A percentile compares a stretch with the other conserved stretches of the same genome.
Conservation (phyloP, 1,140 invertebrate species). For the Phortica variegata region DNA sequence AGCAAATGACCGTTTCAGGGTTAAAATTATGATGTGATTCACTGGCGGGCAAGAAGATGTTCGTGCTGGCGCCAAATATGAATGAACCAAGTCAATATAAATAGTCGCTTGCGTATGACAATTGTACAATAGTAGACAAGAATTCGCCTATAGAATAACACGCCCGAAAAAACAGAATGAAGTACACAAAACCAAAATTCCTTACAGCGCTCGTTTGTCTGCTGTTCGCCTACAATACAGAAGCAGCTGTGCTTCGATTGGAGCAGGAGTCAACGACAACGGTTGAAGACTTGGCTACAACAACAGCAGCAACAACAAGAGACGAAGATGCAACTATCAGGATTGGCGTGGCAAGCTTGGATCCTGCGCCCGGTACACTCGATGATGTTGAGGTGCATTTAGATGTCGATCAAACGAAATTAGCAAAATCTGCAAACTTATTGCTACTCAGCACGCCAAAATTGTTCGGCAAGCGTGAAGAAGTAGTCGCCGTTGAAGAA, state of each 20-base stretch:
- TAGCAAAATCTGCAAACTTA: conserved; percentile 31
- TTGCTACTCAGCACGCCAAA: conserved; percentile 42
- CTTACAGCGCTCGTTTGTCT: too few relatives aligned
- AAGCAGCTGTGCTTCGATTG: conserved; percentile 23
- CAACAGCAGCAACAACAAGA: background rate
- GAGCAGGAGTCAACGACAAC: conserved; percentile 21
- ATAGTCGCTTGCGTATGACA: too few relatives aligned
- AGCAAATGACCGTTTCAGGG: conserved; percentile 37
- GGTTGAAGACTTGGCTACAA: too few relatives aligned
- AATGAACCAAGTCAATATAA: too few relatives aligned
- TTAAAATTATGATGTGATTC: conserved; percentile 48
- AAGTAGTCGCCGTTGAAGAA: conserved; percentile 7
- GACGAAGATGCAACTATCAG: conserved; percentile 1
- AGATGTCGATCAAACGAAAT: conserved; percentile 5
- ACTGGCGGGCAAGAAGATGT: too few relatives aligned
- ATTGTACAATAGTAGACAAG: too few relatives aligned
- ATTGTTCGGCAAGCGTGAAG: conserved; percentile 25
- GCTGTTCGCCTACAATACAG: too few relatives aligned
- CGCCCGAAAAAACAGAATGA: too few relatives aligned
- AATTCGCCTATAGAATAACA: too few relatives aligned
- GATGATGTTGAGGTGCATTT: conserved; percentile 12
- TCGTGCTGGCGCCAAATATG: too few relatives aligned
- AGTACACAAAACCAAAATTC: too few relatives aligned
- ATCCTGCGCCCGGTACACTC: conserved; percentile 32
- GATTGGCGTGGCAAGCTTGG: conserved; percentile 20